Evolutionary conservation across 2,888 invertebrate genomes (phyloP).

Genomic region (Hirtodrosophila cameraria): DNA sequence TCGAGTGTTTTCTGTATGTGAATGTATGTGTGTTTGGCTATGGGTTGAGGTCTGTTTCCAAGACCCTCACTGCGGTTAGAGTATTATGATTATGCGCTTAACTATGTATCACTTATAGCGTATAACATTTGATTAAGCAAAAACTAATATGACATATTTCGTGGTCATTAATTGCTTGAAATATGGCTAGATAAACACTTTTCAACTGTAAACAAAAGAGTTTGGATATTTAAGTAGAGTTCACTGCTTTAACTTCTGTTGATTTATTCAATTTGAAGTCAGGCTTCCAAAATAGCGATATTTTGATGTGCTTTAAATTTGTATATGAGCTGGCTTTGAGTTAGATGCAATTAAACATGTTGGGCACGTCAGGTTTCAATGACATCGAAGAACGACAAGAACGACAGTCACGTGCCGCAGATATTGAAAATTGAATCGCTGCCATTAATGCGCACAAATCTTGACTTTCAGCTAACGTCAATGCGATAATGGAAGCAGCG

Average conservation of each 20-base stretch:
- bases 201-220: too few relatives aligned
- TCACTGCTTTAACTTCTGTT: too few relatives aligned
- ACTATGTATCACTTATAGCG: neutral
- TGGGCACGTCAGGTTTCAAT: slow-evolving; percentile 76
- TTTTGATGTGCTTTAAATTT: slow-evolving; percentile 23
- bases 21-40: too few relatives aligned
- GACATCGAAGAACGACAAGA: slow-evolving; percentile 58
- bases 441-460: slow-evolving; percentile 76
- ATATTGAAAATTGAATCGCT: slow-evolving; percentile 79
- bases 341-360: slow-evolving; percentile 71
- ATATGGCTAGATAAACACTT: too few relatives aligned
- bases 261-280: slow-evolving; percentile 5
- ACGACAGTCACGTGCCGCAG: slow-evolving; percentile 68
- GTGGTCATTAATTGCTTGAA: too few relatives aligned
- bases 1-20: slow-evolving; percentile 19
- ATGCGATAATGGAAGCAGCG: slow-evolving; percentile 68
- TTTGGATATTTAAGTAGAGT: too few relatives aligned
- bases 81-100: neutral
- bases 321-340: neutral
- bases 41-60: slow-evolving; percentile 10
- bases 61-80: slow-evolving; percentile 4
- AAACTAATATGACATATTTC: too few relatives aligned
- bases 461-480: slow-evolving; percentile 75
- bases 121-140: too few relatives aligned
- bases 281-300: neutral